Conservation (phyloP, 2,797 vertebrate genomes). For the Zonotrichia albicollis region DNA sequence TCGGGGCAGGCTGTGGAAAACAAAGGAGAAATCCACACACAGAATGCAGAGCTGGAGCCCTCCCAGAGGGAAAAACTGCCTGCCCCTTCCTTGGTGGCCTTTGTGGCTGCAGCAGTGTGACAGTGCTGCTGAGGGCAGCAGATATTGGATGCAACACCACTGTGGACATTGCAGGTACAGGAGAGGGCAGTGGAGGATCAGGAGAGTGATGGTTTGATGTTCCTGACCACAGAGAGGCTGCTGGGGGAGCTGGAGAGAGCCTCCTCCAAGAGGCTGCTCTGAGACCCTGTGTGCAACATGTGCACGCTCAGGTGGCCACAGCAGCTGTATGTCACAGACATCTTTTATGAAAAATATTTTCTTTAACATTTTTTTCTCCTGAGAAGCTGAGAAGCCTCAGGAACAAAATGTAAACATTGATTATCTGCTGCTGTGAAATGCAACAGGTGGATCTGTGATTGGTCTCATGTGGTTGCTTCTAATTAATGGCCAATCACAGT, state of each 20-base stretch:
- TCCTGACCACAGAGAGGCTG: not conserved
- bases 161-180: not conserved
- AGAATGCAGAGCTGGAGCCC: not conserved
- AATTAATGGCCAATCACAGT: no score
- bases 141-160: accelerated
- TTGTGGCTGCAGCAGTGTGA: not conserved
- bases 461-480: no score
- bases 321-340: not conserved
- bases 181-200: not conserved
- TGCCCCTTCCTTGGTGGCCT: not conserved
- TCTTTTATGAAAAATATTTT: no score
- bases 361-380: no score
- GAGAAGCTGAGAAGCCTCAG: no score
- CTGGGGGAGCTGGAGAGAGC: not conserved
- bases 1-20: conserved; percentile 85
- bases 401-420: no score
- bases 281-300: accelerated
- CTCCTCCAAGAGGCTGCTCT: not conserved
- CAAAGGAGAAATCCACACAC: not conserved
- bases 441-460: no score
- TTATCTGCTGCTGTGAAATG: no score
- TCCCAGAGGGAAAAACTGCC: not conserved
- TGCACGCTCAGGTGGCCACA: accelerated
- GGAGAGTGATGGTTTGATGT: accelerated
- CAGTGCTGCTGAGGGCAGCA: not conserved